phyloP scores from a whole-genome alignment of 1,140 invertebrate species.

The Ostrea denselamellosa region DNA sequence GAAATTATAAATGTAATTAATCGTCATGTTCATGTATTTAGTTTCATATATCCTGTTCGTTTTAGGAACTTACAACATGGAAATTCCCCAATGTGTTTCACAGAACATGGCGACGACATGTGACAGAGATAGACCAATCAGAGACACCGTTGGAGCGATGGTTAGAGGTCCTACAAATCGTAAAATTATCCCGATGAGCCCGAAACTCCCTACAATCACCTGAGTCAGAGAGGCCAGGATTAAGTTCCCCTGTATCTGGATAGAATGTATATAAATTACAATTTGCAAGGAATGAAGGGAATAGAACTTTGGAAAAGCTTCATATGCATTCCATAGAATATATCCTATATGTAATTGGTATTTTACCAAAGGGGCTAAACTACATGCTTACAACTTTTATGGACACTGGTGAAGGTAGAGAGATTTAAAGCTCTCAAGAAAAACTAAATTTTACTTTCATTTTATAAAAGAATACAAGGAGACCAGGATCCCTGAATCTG shows the following conservation, averaged over 20 bases:
- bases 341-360: not conserved
- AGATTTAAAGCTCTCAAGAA: too few relatives aligned
- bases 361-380: too few relatives aligned
- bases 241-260: constrained; percentile 68
- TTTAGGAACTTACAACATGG: constrained; percentile 82
- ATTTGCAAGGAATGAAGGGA: not conserved
- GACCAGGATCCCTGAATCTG: too few relatives aligned
- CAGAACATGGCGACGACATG: constrained; percentile 87
- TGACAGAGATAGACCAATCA: constrained; percentile 89
- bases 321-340: not conserved
- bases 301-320: not conserved
- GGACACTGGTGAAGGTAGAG: too few relatives aligned
- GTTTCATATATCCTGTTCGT: not conserved
- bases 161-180: constrained; percentile 88
- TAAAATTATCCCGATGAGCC: constrained; percentile 86
- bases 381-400: too few relatives aligned
- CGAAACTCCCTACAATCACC: constrained; percentile 77
- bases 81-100: constrained; percentile 89
- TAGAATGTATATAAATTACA: not conserved
- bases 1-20: too few relatives aligned
- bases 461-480: too few relatives aligned
- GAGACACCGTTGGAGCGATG: constrained; percentile 88
- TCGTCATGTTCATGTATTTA: not conserved
- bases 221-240: constrained; percentile 68
- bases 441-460: too few relatives aligned